Base-by-base conservation (phyloP, 2,888 invertebrate genomes). In the Lamproptera curius region DNA sequence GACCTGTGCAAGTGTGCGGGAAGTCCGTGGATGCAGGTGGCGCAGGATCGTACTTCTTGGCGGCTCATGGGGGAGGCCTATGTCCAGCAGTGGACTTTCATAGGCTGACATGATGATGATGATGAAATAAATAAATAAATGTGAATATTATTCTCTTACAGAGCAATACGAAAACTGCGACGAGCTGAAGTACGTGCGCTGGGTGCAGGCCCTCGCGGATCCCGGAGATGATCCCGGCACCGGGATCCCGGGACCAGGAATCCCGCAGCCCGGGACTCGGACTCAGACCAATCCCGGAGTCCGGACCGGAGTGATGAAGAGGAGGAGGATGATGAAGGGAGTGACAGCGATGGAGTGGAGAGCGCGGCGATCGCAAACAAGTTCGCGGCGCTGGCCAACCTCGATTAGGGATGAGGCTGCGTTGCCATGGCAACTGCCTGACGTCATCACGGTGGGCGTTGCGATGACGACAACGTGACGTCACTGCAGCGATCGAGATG, bases 171-270 rank as follows among this genome's bases (percentile, higher is more conserved):
- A 89, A 55, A 73, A 57, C 0, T 91, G 92, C 67, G 84, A 90
- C 0, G 92, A 93, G 51, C 72, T 93, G 0, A 89, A 90, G 56
- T 89, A 88, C 57, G 88, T 94, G 0, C 87, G 87, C 53, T 92
- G 91, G 91, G 92, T 94, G 43, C 93, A 93, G 75, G 92, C 93
- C 0, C 68, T 85, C 23, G 81, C 81, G 0, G 65, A 63, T 8
- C 8, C 23, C 5, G 23, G 8, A 23, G 8, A 23, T 5, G 66
- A 63, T 1, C 16, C 23, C n/a, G 60, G 59, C 5, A 61, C 49
- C 0, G 52, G 9, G 51, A 51, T 16, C 51, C 55, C 10, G 50
- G 54, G 0, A 35, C 51, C 8, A 34, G 15, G 1, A 28, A 50
- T 8, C 50, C 39, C 9, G 61, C 58, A 15, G 63, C 59, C 28